Base-by-base conservation (phyloP, 2,888 invertebrate genomes). In the Agrochola lychnidis region DNA sequence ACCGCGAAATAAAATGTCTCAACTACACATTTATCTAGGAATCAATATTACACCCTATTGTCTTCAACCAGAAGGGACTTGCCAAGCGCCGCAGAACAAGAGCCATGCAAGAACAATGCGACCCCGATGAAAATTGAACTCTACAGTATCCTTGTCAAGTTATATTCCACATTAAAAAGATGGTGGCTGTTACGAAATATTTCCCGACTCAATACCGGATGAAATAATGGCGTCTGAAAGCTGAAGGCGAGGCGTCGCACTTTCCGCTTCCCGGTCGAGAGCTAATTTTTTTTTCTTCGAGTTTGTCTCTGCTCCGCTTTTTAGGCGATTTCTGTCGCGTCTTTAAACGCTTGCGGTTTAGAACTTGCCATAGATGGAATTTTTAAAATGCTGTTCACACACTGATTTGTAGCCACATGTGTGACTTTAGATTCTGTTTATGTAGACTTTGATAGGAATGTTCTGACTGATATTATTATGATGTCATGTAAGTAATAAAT, bases 181-280 rank as follows among this genome's bases (percentile, higher is more conserved):
- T 79, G 85, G 80, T 84, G 87, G 86, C 82, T 79, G 90, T 90
- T 90, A 88, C 83, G 86, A 89, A 89, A 91, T 92, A 91, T 91
- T 90, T 85, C 76, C 83, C 78, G 88, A 89, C 89, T 91, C 92
- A 92, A 91, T 93, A 92, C 92, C 91, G 92, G 92, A 92, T 93
- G 93, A 93, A 93, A 93, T 93, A 93, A 94, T 93, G 91, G 91
- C 91, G 93, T 90, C 93, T 94, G 92, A 94, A 95, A 93, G 91
- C 93, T 94, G 92, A 92, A 93, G 93, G 89, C 91, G 90, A 90
- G 83, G 91, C 91, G 92, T 91, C 92, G 91, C 92, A 90, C 91
- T 94, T 93, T 91, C 93, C 92, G 92, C 90, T 93, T 94, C 90
- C 92, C 90, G 90, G 90, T 90, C 87, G 88, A 90, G 90, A 89